Evolutionary conservation across 2,113 vertebrate genomes (phyloP), one percentile per base, ranked within the genome.

Genomic region (Collichthys lucidus): DNA sequence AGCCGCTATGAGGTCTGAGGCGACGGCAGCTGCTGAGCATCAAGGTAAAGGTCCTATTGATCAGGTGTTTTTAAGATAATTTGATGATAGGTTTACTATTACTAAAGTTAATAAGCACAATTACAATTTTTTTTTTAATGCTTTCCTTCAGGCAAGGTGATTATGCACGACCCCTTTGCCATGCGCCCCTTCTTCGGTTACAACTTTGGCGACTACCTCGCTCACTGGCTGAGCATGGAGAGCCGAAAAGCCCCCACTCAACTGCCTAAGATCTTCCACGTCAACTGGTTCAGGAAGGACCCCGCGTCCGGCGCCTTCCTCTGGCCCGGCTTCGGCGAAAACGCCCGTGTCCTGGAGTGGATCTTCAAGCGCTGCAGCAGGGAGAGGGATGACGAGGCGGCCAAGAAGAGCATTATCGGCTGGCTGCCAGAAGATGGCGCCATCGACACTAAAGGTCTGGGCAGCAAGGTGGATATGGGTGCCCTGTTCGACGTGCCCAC

Each of bases 151-250:
- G 98, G 97, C 72, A 99, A 99, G 80, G 74, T 96, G 47, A 96
- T 99, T 68, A 99, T 99, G 98, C 97, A 99, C 0, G 98, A 99
- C 80, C 98, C 98, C 1, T 99, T 99, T 67, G 98, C 98, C 86
- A 99, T 99, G 98, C 94, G 98, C 1, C 98, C 98, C 2, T 99
- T 99, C 95, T 99, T 99, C 2, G 98, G 98, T 79, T 99, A 99
- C 94, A 99, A 99, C 94, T 99, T 99, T 4, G 98, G 98, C 8
- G 95, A 96, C 46, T 99, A 99, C 93, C 95, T 99, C 79, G 82
- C 95, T 47, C 98, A 99, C 91, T 99, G 98, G 98, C 95, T 99
- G 88, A 97, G 97, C 95, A 99, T 99, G 97, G 96, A 90, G 89
- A 89, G 1, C 94, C 73, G 95, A 93, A 82, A 95, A 91, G 66